phyloP scores from a whole-genome alignment of 2,888 invertebrate genomes.

The Xestia sexstrigata region DNA sequence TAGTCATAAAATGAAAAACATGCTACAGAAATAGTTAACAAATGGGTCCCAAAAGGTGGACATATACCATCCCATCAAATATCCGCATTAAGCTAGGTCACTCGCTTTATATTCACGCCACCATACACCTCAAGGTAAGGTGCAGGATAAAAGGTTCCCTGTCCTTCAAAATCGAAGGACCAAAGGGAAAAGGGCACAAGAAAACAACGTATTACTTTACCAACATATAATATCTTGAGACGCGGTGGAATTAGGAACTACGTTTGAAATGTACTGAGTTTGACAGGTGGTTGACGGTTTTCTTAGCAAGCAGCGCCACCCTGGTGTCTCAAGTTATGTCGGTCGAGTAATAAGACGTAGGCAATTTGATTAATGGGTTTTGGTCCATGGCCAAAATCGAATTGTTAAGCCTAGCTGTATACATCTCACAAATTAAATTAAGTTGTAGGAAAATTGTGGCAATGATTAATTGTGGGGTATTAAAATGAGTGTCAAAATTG shows the following conservation, averaged over 20 bases:
- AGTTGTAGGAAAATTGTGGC: constrained; percentile 33
- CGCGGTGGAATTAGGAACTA: neutral
- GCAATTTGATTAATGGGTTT: constrained; percentile 50
- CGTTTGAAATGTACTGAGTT: neutral
- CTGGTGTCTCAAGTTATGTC: neutral
- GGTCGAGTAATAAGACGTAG: constrained; percentile 8
- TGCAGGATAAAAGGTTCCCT: constrained; percentile 46
- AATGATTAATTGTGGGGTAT: constrained; percentile 53
- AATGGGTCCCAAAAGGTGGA: neutral
- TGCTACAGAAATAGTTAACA: neutral
- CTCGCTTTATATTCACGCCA: constrained; percentile 55
- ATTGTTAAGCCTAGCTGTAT: constrained; percentile 22
- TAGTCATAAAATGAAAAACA: neutral
- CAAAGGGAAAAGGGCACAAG: constrained; percentile 32
- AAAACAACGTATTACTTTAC: constrained; percentile 30
- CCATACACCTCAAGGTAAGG: constrained; percentile 58
- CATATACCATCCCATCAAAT: constrained; percentile 15
- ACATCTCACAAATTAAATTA: constrained; percentile 35
- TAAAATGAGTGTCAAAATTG: constrained; percentile 41
- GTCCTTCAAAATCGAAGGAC: constrained; percentile 46
- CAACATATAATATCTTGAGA: neutral
- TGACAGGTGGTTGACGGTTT: neutral
- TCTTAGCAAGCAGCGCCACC: neutral
- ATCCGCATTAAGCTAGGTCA: constrained; percentile 48
- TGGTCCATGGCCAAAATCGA: constrained; percentile 11